Evolutionary conservation across 1,140 invertebrate species (phyloP), one percentile per base, ranked within the genome.

Genomic region (Prorops nasuta): DNA sequence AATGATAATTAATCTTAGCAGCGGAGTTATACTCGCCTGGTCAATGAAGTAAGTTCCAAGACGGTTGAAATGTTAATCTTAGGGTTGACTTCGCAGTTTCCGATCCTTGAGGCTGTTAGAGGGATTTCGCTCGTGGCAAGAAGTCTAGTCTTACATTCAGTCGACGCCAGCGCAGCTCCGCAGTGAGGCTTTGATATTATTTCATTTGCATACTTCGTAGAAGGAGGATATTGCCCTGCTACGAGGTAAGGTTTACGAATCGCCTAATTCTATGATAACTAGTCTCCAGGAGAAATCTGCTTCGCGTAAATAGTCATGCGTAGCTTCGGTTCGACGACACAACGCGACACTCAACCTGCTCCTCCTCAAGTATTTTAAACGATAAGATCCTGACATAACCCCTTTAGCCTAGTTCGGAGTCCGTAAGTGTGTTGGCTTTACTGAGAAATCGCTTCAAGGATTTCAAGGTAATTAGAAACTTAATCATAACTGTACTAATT

Each of bases 1-100:
- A 69, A 69, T 67, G 63, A 50, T 39, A 56, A 69, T 61, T 66
- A 67, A 66, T 66, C 52, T 56, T 37, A 54, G 37, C 48, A 56
- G 57, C 32, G 34, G 35, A 36, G 40, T n/a, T n/a, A n/a, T n/a
- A n/a, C n/a, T 41, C 28, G n/a, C 35, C 39, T 45, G 50, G 55
- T 56, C 54, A 49, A 54, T 45, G 48, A 42, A 48, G 42, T 41
- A 48, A 14, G 48, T 31, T 41, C 28, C 56, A 64, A 58, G 54
- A 61, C 50, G 57, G 36, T 31, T 36, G 28, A 42, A 34, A 54
- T 48, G 56, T 61, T 64, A 62, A 67, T 63, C 56, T 55, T 32
- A 10, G 22, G 15, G 17, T 17, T 38, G 20, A 32, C 17, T 18
- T 28, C 46, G n/a, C 14, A n/a, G 31, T 31, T 36, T 42, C 37